These are phyloP conservation scores for Lithophane leautieri DNA, from an alignment of 2,888 invertebrate genomes.

Conservation along the genomic window DNA sequence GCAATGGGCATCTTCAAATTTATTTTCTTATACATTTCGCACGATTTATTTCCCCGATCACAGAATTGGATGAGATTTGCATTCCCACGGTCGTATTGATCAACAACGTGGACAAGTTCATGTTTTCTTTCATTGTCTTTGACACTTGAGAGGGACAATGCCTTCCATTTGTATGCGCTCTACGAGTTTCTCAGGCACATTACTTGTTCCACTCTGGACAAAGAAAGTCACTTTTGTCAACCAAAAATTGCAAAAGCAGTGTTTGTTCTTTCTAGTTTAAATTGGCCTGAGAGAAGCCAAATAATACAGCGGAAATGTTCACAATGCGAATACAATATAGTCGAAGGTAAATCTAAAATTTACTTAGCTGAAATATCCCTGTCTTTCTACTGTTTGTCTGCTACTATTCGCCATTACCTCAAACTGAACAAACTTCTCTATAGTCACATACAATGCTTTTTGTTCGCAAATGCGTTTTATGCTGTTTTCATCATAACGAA, in stretches of 20 bases:
- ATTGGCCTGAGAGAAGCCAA: not conserved
- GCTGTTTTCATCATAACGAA: constrained; percentile 25
- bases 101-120: constrained; percentile 47
- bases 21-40: not conserved
- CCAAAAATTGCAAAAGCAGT: not conserved
- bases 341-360: constrained; percentile 26
- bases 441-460: constrained; percentile 2
- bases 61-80: constrained; percentile 14
- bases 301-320: constrained; percentile 6
- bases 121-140: constrained; percentile 52
- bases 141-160: constrained; percentile 17
- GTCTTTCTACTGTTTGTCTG: not conserved
- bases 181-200: constrained; percentile 29
- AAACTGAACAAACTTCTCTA: not conserved
- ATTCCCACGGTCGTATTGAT: constrained; percentile 56
- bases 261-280: not conserved
- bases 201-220: constrained; percentile 3
- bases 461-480: constrained; percentile 12
- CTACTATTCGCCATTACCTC: constrained; percentile 3
- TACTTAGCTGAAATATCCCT: not conserved
- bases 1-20: constrained; percentile 3
- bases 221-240: constrained; percentile 8
- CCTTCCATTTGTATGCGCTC: constrained; percentile 16
- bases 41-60: not conserved
- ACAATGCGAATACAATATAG: constrained; percentile 29